These are phyloP conservation scores for Diabrotica balteata DNA, from an alignment of 2,888 invertebrate species.

Conservation along the genomic window DNA sequence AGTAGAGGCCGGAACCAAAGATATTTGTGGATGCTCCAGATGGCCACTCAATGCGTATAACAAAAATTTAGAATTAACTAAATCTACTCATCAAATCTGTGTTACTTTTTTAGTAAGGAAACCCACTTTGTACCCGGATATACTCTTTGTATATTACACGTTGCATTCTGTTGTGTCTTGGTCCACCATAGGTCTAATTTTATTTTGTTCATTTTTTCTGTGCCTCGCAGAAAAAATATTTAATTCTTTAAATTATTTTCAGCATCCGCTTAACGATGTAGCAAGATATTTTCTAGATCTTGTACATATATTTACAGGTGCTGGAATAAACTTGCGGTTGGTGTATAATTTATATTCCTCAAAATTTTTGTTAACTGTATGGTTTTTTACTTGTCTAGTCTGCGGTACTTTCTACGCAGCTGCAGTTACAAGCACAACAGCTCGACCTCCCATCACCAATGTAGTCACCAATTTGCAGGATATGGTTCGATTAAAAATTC, in stretches of 20 bases:
- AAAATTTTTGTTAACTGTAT: constrained; percentile 27
- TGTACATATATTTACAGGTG: constrained; percentile 15
- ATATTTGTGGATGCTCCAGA: constrained; percentile 46
- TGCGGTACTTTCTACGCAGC: constrained; percentile 40
- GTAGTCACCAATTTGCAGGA: constrained; percentile 40
- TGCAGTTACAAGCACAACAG: constrained; percentile 39
- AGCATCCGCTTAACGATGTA: not conserved
- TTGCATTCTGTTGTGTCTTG: constrained; percentile 31
- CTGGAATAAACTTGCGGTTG: constrained; percentile 12
- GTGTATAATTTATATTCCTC: constrained; percentile 10
- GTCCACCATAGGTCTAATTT: not conserved
- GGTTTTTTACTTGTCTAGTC: constrained; percentile 33
- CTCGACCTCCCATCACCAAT: constrained; percentile 36
- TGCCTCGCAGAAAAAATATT: not conserved
- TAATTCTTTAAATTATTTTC: not conserved
- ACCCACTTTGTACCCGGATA: constrained; percentile 42
- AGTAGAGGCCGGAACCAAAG: constrained; percentile 33
- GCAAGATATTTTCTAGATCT: constrained; percentile 10
- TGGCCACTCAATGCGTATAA: constrained; percentile 30
- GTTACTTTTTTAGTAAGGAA: constrained; percentile 49
- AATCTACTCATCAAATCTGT: constrained; percentile 43
- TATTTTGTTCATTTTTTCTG: constrained; percentile 11
- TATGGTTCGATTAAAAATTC: constrained; percentile 36
- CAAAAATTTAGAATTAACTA: constrained; percentile 37
- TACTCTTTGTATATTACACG: constrained; percentile 45